Conservation (phyloP, 92 coral and sea anemone species). For the Actinernus sp. region DNA sequence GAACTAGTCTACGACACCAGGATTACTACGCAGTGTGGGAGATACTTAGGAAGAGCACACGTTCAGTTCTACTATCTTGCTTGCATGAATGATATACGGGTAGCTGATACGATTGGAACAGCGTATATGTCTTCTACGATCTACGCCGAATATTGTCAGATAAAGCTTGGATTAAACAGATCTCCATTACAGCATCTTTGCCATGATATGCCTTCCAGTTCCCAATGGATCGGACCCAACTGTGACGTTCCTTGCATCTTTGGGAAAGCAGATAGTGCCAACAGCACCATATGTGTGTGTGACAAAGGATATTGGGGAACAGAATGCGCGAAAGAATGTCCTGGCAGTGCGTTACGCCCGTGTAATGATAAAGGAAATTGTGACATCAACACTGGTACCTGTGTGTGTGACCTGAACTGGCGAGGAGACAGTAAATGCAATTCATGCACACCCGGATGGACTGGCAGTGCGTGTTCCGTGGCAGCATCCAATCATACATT, state of each 20-base stretch:
- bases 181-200: constrained; percentile 79
- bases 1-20: constrained; percentile 67
- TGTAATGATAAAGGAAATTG: constrained; percentile 88
- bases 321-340: constrained; percentile 83
- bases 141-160: constrained; percentile 90
- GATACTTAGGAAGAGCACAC: constrained; percentile 39
- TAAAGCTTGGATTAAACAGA: constrained; percentile 39
- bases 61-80: constrained; percentile 76
- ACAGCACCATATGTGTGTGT: constrained; percentile 73
- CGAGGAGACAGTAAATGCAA: constrained; percentile 82
- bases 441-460: constrained; percentile 93
- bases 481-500: constrained; percentile 70
- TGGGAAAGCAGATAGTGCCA: constrained; percentile 63
- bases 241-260: constrained; percentile 83
- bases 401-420: constrained; percentile 95
- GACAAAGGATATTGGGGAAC: constrained; percentile 88
- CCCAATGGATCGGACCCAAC: constrained; percentile 76
- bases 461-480: constrained; percentile 78
- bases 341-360: constrained; percentile 90
- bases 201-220: constrained; percentile 70
- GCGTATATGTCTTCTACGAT: constrained; percentile 76
- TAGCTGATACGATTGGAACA: constrained; percentile 57
- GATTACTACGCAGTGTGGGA: constrained; percentile 58
- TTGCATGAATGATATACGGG: constrained; percentile 73
- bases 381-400: constrained; percentile 65